Conservation (phyloP, 1,140 invertebrate genomes). For the Drosophila repleta region DNA sequence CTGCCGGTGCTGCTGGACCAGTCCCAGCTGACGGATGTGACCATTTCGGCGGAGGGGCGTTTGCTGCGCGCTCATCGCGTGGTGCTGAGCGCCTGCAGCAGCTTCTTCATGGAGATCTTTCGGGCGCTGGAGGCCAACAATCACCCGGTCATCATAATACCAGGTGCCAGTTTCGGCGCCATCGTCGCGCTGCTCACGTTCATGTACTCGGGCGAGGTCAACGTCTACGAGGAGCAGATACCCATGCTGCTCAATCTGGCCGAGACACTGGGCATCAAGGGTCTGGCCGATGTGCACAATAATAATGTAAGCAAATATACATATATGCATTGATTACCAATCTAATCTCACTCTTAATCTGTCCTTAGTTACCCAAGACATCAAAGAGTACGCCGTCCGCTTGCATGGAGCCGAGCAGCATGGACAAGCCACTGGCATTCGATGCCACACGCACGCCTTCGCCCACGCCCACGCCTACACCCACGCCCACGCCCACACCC, state of each 20-base stretch:
- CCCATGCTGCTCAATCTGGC: slow-evolving; percentile 92
- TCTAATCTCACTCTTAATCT: not conserved
- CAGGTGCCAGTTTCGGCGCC: slow-evolving; percentile 91
- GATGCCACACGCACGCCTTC: slow-evolving; percentile 57
- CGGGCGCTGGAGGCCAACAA: slow-evolving; percentile 89
- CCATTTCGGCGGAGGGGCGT: slow-evolving; percentile 92
- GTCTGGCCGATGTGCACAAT: slow-evolving; percentile 90
- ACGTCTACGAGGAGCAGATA: slow-evolving; percentile 92
- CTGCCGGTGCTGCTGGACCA: slow-evolving; percentile 92
- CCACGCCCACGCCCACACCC: slow-evolving; percentile 39
- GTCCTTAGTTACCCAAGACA: slow-evolving; percentile 59
- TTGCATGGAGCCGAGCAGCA: slow-evolving; percentile 37
- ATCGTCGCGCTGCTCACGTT: slow-evolving; percentile 93
- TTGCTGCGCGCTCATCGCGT: slow-evolving; percentile 93
- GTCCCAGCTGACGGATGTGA: slow-evolving; percentile 95
- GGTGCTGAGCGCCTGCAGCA: slow-evolving; percentile 95
- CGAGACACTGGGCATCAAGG: slow-evolving; percentile 93
- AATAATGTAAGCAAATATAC: slow-evolving; percentile 86
- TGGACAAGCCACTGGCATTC: slow-evolving; percentile 55
- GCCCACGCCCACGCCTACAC: slow-evolving; percentile 37
- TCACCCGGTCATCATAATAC: slow-evolving; percentile 93
- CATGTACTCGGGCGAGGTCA: slow-evolving; percentile 96
- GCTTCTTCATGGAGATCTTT: slow-evolving; percentile 95
- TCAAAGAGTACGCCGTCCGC: slow-evolving; percentile 28
- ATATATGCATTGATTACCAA: not conserved